phyloP scores from a whole-genome alignment of 2,797 vertebrate genomes.

The Neomorphus geoffroyi region DNA sequence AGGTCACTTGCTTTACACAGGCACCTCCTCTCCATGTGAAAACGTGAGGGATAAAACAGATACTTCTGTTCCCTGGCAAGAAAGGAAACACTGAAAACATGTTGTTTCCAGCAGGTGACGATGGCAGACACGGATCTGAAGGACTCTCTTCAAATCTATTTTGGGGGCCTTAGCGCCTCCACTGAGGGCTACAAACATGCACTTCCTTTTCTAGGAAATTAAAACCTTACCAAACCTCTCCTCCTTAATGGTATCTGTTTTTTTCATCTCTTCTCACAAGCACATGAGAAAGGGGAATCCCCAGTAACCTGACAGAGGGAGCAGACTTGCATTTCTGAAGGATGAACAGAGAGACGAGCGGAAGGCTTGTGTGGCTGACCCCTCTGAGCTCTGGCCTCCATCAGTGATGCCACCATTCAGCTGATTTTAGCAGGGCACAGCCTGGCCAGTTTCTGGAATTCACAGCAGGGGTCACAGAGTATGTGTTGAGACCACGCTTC shows the following conservation, averaged over 20 bases:
- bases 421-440: neutral
- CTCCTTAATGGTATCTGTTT: neutral
- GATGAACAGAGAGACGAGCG: fast-evolving
- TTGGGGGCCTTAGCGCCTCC: neutral
- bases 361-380: neutral
- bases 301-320: neutral
- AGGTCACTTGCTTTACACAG: neutral
- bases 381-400: neutral
- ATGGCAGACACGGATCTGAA: neutral
- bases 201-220: neutral
- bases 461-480: neutral
- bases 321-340: neutral
- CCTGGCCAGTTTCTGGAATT: neutral
- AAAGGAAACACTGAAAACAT: neutral
- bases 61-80: neutral
- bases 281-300: neutral
- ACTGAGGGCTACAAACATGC: neutral
- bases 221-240: neutral
- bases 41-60: neutral
- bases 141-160: neutral
- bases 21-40: neutral
- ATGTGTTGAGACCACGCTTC: fast-evolving
- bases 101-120: neutral
- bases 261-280: neutral
- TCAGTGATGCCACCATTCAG: neutral